Evolutionary conservation across 2,797 vertebrate genomes (phyloP).

Genomic region (Mormyrus proboscirostris): DNA sequence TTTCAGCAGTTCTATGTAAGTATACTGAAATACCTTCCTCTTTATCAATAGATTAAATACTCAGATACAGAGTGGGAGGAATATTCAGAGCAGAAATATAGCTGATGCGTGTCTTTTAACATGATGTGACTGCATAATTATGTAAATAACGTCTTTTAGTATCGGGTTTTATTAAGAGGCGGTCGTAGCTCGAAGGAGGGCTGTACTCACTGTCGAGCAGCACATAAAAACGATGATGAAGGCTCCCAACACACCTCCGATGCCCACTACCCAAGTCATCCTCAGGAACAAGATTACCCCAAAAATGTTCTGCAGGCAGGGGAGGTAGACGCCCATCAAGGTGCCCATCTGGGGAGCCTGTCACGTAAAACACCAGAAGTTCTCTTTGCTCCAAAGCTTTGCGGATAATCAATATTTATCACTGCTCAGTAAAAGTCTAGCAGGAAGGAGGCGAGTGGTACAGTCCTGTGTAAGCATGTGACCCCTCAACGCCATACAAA

Average conservation of each 20-base stretch:
- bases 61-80: neutral
- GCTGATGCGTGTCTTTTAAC: neutral
- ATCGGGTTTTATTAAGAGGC: neutral
- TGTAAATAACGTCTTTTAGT: neutral
- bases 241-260: constrained; percentile 85
- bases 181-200: neutral
- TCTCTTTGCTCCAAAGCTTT: neutral
- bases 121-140: neutral
- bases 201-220: constrained; percentile 86
- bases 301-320: constrained; percentile 97
- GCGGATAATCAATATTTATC: neutral
- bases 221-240: constrained; percentile 96
- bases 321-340: constrained; percentile 95
- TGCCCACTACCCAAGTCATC: constrained; percentile 96
- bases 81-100: neutral
- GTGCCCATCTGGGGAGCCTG: constrained; percentile 94
- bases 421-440: neutral
- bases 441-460: neutral
- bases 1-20: neutral
- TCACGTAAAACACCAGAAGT: constrained; percentile 26
- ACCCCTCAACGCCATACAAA: neutral
- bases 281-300: constrained; percentile 96
- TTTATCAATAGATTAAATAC: neutral
- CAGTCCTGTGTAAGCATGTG: neutral
- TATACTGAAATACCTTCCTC: neutral